Evolutionary conservation across 2,113 vertebrate genomes (phyloP).

Genomic region (Candoia aspera): DNA sequence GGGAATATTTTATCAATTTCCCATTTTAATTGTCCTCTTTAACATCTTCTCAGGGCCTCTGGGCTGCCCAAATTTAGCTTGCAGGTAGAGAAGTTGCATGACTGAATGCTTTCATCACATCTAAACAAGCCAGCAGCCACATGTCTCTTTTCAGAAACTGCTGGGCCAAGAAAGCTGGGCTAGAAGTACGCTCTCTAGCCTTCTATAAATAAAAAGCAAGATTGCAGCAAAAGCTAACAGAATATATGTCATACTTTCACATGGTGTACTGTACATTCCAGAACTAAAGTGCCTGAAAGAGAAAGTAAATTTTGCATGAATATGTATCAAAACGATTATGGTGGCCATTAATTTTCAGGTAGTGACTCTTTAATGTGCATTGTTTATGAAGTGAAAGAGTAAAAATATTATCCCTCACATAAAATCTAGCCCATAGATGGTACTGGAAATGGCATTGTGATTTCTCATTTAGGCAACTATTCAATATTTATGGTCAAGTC

Average conservation of each 20-base stretch:
- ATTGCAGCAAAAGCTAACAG: too few relatives aligned
- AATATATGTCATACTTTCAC: neutral
- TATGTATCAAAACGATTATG: neutral
- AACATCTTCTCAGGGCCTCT: neutral
- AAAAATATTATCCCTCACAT: conserved; percentile 33
- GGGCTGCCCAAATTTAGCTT: neutral
- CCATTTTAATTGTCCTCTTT: neutral
- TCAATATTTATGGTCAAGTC: conserved; percentile 66
- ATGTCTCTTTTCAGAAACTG: neutral
- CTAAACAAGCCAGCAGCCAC: neutral
- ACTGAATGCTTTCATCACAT: neutral
- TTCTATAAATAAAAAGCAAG: neutral
- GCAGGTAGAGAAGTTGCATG: neutral
- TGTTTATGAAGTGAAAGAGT: neutral
- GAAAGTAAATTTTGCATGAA: neutral
- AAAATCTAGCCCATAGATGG: conserved; percentile 69
- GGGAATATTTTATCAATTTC: neutral
- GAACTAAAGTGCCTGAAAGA: neutral
- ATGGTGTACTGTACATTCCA: neutral
- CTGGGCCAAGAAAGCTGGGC: neutral
- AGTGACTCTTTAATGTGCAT: neutral
- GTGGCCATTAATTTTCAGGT: neutral
- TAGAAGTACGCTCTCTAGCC: neutral
- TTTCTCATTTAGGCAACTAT: conserved; percentile 70
- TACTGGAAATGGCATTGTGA: conserved; percentile 74